Evolutionary conservation across 2,888 invertebrate genomes (phyloP), one percentile per base, ranked within the genome.

Genomic region (Oligia fasciuncula): DNA sequence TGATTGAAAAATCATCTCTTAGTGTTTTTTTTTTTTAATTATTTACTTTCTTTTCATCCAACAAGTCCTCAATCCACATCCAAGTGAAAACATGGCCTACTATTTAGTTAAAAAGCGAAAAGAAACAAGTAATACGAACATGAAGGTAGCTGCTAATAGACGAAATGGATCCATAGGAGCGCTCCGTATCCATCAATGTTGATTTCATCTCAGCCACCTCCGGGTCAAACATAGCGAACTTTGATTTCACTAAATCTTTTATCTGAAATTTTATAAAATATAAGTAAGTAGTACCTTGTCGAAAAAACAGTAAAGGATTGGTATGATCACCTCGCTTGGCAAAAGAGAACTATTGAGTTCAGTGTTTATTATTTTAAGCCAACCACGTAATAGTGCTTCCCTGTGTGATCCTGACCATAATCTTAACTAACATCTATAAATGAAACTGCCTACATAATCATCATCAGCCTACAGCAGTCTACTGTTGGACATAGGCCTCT

Each of bases 211-310:
- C 2, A 68, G 57, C 13, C 35, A 65, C 0, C 1, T 66, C 68
- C 4, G 73, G 71, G 9, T 88, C 86, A 49, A 76, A 80, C 6
- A 89, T 14, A 9, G 86, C 74, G 73, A 89, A 94, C 76, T 89
- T 94, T 1, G 93, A 91, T 83, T 91, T 92, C 9, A 93, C 80
- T 19, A 94, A 85, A 54, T 94, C 92, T 46, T 91, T 91, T 0
- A 94, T 88, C 95, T 95, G 76, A 49, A 85, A 86, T 82, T 13
- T 13, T 60, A 62, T 65, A 14, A 65, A 29, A 17, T 49, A 49
- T 49, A 13, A 49, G 35, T 29, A 29, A 29, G 29, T 29, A 35
- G 0, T 13, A 17, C 2, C 19, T 8, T 40, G n/a, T 57, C 14
- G 54, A 54, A 35, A 67, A 29, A n/a, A 0, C 2, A 3, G 35